Conservation (phyloP, 2,113 vertebrate species). For the Gavialis gangeticus region DNA sequence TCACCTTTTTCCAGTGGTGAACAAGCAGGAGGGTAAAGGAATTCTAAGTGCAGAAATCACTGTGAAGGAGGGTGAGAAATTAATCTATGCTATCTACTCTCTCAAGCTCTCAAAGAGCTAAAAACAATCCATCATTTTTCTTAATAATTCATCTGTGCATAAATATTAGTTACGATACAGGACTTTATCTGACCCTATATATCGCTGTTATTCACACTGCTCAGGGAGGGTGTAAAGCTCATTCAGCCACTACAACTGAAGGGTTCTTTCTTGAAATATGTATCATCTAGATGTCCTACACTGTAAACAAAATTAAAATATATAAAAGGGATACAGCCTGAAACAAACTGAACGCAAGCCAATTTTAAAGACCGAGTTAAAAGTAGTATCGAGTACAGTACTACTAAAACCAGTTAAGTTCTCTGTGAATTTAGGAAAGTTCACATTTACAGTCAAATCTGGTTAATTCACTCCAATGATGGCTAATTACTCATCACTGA, state of each 20-base stretch:
- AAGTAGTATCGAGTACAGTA: neutral
- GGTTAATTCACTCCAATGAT: too few relatives aligned
- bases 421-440: too few relatives aligned
- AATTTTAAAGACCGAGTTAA: neutral
- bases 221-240: neutral
- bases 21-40: too few relatives aligned
- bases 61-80: neutral
- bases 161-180: accelerated
- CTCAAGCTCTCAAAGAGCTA: too few relatives aligned
- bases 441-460: too few relatives aligned
- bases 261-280: neutral
- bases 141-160: accelerated
- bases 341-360: neutral
- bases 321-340: neutral
- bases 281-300: too few relatives aligned
- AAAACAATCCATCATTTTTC: too few relatives aligned
- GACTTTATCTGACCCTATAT: neutral
- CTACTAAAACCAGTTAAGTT: neutral
- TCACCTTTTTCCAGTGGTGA: neutral
- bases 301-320: neutral
- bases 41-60: neutral
- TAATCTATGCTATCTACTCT: neutral
- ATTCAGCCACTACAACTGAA: neutral
- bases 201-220: neutral
- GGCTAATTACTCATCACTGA: too few relatives aligned